A percentile compares a stretch with the other conserved stretches of the same genome.
phyloP scores from a whole-genome alignment of 2,888 invertebrate species.

The Apotomis turbidana region DNA sequence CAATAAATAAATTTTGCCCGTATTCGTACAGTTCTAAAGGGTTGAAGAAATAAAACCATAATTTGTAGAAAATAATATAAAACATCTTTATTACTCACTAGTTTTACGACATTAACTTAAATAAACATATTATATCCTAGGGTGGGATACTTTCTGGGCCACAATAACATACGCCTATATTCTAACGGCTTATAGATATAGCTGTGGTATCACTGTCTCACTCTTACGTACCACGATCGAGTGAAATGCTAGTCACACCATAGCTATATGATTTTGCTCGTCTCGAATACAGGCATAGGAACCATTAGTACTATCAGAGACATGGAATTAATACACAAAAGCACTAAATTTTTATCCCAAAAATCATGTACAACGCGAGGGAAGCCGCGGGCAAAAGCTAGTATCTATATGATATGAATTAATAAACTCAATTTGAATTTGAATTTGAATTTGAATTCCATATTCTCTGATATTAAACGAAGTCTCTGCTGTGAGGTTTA shows the following conservation, averaged over 20 bases:
- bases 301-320: neutral
- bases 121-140: constrained; percentile 61
- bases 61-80: constrained; percentile 54
- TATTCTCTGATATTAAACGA: no score
- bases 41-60: constrained; percentile 35
- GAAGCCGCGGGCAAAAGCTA: no score
- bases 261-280: neutral
- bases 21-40: no score
- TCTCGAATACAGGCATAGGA: neutral
- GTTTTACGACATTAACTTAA: constrained; percentile 58
- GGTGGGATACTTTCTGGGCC: constrained; percentile 72
- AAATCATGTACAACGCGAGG: neutral
- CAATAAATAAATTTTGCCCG: no score
- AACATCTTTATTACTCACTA: constrained; percentile 73
- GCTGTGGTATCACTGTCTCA: constrained; percentile 1
- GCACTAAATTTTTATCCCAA: constrained; percentile 12
- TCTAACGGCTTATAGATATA: neutral
- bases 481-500: no score
- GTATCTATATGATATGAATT: no score
- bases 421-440: no score
- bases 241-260: neutral
- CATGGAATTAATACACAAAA: no score
- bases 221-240: neutral
- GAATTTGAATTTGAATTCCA: no score
- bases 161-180: constrained; percentile 40